Conservation (phyloP, 2,113 vertebrate genomes). For the Pipra filicauda region DNA sequence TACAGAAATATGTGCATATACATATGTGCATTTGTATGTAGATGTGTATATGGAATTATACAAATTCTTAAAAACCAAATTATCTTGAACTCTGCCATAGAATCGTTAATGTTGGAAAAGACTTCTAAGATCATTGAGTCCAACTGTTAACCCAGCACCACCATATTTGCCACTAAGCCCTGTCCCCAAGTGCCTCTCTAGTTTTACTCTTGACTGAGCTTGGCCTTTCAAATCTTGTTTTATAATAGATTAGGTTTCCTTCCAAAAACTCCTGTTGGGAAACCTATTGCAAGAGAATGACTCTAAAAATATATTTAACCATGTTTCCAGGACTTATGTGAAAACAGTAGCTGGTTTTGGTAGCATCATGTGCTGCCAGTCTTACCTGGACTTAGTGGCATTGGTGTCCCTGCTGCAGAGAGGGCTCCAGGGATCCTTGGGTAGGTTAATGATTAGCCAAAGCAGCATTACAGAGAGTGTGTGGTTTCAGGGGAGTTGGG, state of each 20-base stretch:
- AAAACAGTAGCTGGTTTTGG: neutral
- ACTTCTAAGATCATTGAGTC: neutral
- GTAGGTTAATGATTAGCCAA: neutral
- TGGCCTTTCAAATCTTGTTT: neutral
- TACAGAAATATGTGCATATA: too few relatives aligned
- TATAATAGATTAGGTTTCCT: neutral
- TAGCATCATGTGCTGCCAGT: neutral
- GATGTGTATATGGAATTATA: neutral
- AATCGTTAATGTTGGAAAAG: neutral
- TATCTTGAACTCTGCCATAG: neutral
- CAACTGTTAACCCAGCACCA: neutral
- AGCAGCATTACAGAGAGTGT: rapidly evolving
- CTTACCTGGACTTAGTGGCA: rapidly evolving
- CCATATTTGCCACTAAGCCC: neutral
- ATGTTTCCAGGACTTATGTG: rapidly evolving
- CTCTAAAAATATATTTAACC: neutral
- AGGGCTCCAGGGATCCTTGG: neutral
- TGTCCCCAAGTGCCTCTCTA: neutral
- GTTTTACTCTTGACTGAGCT: neutral
- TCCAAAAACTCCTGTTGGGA: neutral
- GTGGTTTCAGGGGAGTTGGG: neutral
- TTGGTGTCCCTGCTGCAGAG: neutral
- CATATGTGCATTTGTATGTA: neutral
- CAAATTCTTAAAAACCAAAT: neutral
- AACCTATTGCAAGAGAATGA: neutral